phyloP scores from a whole-genome alignment of 2,888 invertebrate genomes.

The Hydrotaea diabolus region DNA sequence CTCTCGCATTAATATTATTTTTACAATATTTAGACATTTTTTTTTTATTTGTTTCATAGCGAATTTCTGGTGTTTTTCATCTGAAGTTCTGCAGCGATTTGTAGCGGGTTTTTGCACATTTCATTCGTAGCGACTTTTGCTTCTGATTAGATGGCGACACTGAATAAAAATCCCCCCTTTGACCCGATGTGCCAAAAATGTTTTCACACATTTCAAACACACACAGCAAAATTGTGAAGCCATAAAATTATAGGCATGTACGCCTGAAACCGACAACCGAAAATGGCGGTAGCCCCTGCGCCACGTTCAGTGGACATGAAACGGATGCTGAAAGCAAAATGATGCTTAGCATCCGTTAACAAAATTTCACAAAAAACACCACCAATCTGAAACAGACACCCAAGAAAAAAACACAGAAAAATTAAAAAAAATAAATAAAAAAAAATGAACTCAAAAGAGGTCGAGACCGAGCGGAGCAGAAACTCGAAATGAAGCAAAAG shows the following conservation, averaged over 20 bases:
- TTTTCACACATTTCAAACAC: neutral
- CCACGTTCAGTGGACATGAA: slow-evolving; percentile 32
- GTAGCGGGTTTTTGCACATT: no score
- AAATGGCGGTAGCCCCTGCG: slow-evolving; percentile 51
- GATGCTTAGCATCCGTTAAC: slow-evolving; percentile 53
- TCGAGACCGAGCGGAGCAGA: neutral
- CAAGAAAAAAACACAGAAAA: no score
- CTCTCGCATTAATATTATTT: no score
- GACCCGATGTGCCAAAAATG: no score
- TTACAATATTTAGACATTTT: no score
- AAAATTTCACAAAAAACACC: slow-evolving; percentile 44
- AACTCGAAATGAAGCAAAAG: slow-evolving; percentile 6
- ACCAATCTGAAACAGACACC: neutral
- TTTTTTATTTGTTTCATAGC: no score
- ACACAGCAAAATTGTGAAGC: slow-evolving; percentile 7
- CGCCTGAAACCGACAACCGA: neutral
- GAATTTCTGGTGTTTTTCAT: no score
- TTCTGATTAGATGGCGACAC: no score
- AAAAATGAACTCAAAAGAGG: slow-evolving; percentile 9
- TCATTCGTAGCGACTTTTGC: no score
- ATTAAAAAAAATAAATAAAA: no score
- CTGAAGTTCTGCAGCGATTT: no score
- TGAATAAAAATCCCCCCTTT: no score
- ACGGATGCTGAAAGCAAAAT: slow-evolving; percentile 44
- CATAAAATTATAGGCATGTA: slow-evolving; percentile 5